Evolutionary conservation across 2,113 vertebrate species (phyloP).

Genomic region (Ceratotherium simum): DNA sequence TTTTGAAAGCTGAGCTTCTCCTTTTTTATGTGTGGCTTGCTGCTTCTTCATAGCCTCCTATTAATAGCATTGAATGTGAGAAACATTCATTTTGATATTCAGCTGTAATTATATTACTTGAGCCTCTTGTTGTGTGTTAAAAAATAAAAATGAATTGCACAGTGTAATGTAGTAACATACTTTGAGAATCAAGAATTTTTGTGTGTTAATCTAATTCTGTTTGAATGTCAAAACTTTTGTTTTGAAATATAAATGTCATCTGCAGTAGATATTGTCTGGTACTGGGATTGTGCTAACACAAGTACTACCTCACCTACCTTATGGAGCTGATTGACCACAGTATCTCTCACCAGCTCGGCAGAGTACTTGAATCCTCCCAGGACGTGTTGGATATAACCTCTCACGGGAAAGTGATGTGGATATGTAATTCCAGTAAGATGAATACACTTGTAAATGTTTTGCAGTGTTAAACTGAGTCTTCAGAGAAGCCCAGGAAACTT

Average conservation of each 20-base stretch:
- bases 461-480: background rate
- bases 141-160: slow-evolving; percentile 51
- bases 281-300: background rate
- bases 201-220: slow-evolving; percentile 40
- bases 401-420: background rate
- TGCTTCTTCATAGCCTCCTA: background rate
- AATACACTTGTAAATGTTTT: background rate
- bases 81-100: slow-evolving; percentile 1
- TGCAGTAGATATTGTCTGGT: background rate
- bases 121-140: background rate
- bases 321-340: background rate
- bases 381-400: background rate
- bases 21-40: background rate
- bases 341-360: background rate
- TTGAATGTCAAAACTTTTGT: slow-evolving; percentile 49
- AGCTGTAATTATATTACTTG: slow-evolving; percentile 36
- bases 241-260: slow-evolving; percentile 30
- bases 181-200: slow-evolving; percentile 49
- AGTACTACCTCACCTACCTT: background rate
- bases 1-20: background rate
- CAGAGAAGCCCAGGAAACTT: background rate
- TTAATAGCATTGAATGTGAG: slow-evolving; percentile 19
- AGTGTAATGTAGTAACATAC: background rate
- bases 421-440: background rate
- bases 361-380: background rate